Percentiles rank a stretch among this genome's conserved stretches.
phyloP scores from a whole-genome alignment of 2,113 vertebrate genomes.

The Labrus mixtus region DNA sequence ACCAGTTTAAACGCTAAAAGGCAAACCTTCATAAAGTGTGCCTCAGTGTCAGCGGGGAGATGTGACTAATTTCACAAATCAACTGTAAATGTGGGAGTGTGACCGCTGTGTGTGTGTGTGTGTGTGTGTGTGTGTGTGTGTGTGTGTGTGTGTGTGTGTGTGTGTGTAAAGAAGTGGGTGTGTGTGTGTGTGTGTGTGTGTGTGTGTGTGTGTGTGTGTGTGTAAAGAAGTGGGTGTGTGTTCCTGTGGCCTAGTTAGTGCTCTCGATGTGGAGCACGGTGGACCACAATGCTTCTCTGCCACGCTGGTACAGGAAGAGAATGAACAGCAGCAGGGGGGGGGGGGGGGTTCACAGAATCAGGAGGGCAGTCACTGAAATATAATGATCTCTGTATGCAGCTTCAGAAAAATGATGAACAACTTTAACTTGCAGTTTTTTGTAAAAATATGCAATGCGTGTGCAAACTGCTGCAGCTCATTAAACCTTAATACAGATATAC shows the following conservation, averaged over 20 bases:
- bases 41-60: background rate
- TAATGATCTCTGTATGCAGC: no score
- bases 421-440: no score
- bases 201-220: background rate
- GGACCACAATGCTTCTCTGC: constrained; percentile 17
- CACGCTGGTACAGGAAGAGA: constrained; percentile 25
- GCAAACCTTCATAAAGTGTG: no score
- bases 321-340: background rate
- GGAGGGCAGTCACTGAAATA: background rate
- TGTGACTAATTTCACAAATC: background rate
- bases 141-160: background rate
- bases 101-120: background rate
- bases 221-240: background rate
- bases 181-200: background rate
- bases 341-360: constrained; percentile 12
- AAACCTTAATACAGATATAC: no score
- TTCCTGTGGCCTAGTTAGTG: constrained; percentile 30
- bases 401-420: no score
- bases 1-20: no score
- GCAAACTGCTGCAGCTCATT: no score
- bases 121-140: background rate
- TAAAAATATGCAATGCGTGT: no score
- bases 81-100: background rate
- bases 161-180: background rate
- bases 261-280: background rate